A percentile compares a stretch with the other conserved stretches of the same genome.
Conservation (phyloP, 2,113 vertebrate species). For the Piprites chloris region DNA sequence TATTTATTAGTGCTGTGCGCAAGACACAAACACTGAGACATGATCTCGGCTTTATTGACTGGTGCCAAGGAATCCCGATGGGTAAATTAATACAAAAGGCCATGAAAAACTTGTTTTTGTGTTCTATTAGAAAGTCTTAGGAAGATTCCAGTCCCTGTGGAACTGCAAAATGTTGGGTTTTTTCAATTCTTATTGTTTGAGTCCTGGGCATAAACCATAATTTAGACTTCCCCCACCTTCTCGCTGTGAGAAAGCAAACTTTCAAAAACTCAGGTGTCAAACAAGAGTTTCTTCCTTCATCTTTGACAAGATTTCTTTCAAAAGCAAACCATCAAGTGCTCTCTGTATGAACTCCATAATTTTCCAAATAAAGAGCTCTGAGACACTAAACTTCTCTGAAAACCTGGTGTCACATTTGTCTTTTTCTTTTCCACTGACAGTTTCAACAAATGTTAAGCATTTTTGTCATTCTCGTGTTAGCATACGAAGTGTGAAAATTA, state of each 20-base stretch:
- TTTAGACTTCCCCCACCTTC: fast-evolving
- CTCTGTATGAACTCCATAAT: not conserved
- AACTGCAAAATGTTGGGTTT: not conserved
- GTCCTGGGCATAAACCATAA: not conserved
- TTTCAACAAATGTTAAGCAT: constrained; percentile 19
- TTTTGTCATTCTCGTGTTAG: constrained; percentile 25
- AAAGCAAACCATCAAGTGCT: not conserved
- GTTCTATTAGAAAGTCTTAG: not conserved
- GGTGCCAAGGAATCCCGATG: not conserved
- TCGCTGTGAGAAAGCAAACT: not conserved
- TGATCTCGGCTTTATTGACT: not conserved
- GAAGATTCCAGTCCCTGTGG: not conserved
- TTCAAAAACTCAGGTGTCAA: not conserved
- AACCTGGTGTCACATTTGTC: not conserved
- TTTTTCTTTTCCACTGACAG: constrained; percentile 5
- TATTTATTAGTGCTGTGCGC: not conserved
- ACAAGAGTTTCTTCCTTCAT: not conserved
- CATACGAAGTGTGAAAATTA: constrained; percentile 56
- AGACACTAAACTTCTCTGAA: not conserved
- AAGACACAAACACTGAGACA: not conserved
- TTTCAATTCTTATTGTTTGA: not conserved
- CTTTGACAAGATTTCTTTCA: not conserved
- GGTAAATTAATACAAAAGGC: not conserved
- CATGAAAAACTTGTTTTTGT: not conserved
- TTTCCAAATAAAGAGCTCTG: not conserved